These are phyloP conservation scores for Endomychus coccineus DNA, from an alignment of 2,888 invertebrate genomes.

Conservation along the genomic window DNA sequence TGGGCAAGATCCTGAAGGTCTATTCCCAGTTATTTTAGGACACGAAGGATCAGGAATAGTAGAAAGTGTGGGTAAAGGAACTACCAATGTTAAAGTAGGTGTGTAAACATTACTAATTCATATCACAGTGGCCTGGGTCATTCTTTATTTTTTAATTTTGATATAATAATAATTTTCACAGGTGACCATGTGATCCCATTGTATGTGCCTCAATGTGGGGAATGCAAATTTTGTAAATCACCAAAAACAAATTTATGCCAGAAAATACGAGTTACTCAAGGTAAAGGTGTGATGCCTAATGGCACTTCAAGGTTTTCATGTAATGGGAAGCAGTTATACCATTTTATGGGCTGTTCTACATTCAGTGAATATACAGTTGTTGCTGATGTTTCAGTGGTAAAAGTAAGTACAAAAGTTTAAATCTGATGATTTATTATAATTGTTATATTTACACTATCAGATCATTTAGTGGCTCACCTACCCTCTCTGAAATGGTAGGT, in stretches of 20 bases:
- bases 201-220: constrained; percentile 93
- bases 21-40: constrained; percentile 88
- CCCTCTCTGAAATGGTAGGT: no score
- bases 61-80: constrained; percentile 93
- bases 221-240: constrained; percentile 93
- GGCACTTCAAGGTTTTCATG: constrained; percentile 80
- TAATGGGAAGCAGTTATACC: constrained; percentile 70
- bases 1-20: constrained; percentile 84
- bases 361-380: constrained; percentile 94
- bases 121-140: not conserved
- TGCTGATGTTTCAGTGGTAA: constrained; percentile 89
- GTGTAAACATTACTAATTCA: constrained; percentile 9
- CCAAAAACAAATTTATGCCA: constrained; percentile 96
- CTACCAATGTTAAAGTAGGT: constrained; percentile 77
- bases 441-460: no score
- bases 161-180: constrained; percentile 30
- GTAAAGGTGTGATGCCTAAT: constrained; percentile 86
- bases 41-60: constrained; percentile 96
- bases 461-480: no score
- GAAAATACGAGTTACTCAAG: constrained; percentile 81
- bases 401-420: no score
- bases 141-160: not conserved
- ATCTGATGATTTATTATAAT: no score
- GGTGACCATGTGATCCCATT: constrained; percentile 96
- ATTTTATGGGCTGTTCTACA: constrained; percentile 97